Evolutionary conservation across 37 sponge, comb jelly and placozoan species (phyloP).

Genomic region (Mnemiopsis leidyi): DNA sequence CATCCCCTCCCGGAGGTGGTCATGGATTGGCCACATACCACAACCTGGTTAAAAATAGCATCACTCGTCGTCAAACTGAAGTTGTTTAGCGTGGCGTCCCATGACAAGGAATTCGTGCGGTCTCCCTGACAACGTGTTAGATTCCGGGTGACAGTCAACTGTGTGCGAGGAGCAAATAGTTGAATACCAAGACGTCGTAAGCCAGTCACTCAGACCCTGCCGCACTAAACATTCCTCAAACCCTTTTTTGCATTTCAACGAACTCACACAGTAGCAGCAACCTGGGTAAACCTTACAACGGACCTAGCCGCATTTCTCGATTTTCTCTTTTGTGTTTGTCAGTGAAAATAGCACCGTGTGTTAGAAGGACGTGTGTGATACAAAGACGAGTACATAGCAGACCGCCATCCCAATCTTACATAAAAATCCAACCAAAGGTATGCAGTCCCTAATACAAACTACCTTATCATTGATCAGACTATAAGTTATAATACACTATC

Average conservation of each 20-base stretch:
- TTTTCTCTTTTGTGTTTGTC: background rate
- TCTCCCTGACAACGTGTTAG: background rate
- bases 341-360: no score
- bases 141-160: background rate
- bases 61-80: background rate
- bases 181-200: background rate
- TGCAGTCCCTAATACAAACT: no score
- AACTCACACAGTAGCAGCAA: no score
- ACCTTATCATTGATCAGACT: no score
- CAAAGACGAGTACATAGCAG: no score
- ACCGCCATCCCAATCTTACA: no score
- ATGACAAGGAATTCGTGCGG: background rate
- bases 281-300: background rate
- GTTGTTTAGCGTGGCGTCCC: background rate
- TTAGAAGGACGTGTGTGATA: no score
- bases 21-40: no score
- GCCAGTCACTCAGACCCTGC: background rate
- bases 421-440: no score
- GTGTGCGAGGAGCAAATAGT: background rate
- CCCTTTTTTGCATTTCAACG: background rate
- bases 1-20: no score
- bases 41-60: background rate
- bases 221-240: background rate
- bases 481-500: background rate
- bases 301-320: background rate